Base-by-base conservation (phyloP, 2,797 vertebrate species). In the Ciconia nigra region DNA sequence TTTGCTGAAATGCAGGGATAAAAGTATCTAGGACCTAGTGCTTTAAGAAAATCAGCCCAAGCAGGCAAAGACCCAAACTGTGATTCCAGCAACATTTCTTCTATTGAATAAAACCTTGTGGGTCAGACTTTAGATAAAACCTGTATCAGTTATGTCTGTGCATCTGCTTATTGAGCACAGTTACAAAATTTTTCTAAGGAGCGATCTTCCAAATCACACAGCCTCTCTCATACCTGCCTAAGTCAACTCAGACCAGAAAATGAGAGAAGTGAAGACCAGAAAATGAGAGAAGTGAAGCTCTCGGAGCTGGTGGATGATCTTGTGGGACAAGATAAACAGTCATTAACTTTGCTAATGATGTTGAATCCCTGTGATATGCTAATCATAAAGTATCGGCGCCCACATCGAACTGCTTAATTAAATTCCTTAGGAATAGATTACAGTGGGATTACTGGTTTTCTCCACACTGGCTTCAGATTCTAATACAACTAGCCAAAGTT, bases 91-190 rank as follows among this genome's bases (percentile, higher is more conserved):
- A 72, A 33, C 4, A 2, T 33, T 73, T 26, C 8, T 42, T 52
- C 35, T 33, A 0, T 16, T 85, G 44, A 52, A 29, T 61, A 33
- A 92, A 76, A 25, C 29, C 44, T 17, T 17, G 9, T 46, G 44
- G 21, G 9, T 66, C 46, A 72, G 51, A 17, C 29, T 55, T 28
- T 1, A 47, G 39, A 11, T 15, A 35, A 61, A 87, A 90, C 6
- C 6, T 1, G 0, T 15, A 16, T 14, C 10, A 3, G 8, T 9
- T 55, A 1, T n/a, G 24, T 29, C 59, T 49, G 47, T 57, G 28
- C 47, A 37, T 73, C 73, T 77, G 44, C 28, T 58, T 14, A 2
- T 0, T 25, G 31, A 88, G 66, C 15, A 25, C 6, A 4, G 1
- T 3, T 52, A 41, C 11, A 67, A 44, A 25, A 19, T 15, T 37